Conservation (phyloP, 2,888 invertebrate species). For the Parnassius mnemosyne region DNA sequence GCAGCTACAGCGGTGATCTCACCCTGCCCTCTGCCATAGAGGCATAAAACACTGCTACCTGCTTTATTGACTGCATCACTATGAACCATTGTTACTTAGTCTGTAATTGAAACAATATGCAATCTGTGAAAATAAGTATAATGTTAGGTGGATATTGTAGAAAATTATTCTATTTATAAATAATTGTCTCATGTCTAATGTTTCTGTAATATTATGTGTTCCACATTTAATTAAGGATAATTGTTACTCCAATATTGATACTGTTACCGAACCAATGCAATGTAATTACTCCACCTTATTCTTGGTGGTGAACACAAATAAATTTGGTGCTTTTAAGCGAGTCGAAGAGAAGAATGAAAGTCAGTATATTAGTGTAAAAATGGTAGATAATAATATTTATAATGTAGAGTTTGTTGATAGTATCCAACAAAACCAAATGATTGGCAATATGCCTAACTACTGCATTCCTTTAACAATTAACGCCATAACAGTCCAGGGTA, state of each 20-base stretch:
- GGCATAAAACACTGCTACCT: constrained; percentile 80
- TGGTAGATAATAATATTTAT: constrained; percentile 81
- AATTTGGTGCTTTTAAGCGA: constrained; percentile 81
- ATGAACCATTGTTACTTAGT: constrained; percentile 83
- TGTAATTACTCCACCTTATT: constrained; percentile 82
- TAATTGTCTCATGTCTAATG: constrained; percentile 80
- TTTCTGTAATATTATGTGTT: constrained; percentile 84
- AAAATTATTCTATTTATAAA: constrained; percentile 82
- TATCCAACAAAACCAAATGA: constrained; percentile 82
- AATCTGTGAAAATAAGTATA: constrained; percentile 85
- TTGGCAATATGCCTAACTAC: constrained; percentile 80
- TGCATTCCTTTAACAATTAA: constrained; percentile 81
- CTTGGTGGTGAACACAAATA: constrained; percentile 81
- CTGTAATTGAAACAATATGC: constrained; percentile 83
- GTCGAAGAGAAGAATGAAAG: constrained; percentile 77
- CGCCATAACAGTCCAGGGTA: constrained; percentile 83
- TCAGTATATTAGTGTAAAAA: constrained; percentile 80
- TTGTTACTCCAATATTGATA: constrained; percentile 80
- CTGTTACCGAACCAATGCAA: constrained; percentile 82
- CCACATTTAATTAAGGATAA: constrained; percentile 82
- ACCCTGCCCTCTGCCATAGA: constrained; percentile 75
- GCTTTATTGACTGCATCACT: constrained; percentile 83
- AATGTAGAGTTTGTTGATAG: constrained; percentile 80
- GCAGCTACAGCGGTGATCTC: constrained; percentile 80
- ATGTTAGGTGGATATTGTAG: constrained; percentile 80